phyloP scores from a whole-genome alignment of 2,797 vertebrate genomes.

The Euphonia xanthogaster region DNA sequence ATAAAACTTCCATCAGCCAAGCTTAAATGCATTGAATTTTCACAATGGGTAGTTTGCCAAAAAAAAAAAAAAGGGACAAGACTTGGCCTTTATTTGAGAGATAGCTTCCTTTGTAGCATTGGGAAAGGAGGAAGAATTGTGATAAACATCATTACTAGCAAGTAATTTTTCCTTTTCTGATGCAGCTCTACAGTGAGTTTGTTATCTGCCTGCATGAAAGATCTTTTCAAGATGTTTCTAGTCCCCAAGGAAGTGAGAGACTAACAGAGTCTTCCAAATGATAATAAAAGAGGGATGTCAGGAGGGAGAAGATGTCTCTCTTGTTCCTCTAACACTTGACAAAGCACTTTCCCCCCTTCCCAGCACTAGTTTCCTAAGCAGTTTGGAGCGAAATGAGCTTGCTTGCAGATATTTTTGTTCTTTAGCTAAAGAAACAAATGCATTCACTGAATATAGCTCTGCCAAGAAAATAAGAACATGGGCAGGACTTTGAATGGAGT shows the following conservation, averaged over 20 bases:
- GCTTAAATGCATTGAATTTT: background rate
- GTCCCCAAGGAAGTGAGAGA: conserved; percentile 59
- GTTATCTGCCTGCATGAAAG: conserved; percentile 68
- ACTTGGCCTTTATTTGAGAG: background rate
- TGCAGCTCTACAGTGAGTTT: conserved; percentile 49
- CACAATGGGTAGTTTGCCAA: background rate
- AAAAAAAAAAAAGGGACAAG: background rate
- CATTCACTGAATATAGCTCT: conserved; percentile 60
- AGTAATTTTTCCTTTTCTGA: conserved; percentile 59
- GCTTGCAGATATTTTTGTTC: conserved; percentile 62
- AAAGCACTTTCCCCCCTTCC: conserved; percentile 52
- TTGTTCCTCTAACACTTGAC: conserved; percentile 46
- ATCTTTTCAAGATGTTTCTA: conserved; percentile 68
- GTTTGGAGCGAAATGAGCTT: conserved; percentile 54
- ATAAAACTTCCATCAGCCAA: background rate
- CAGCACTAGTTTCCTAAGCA: conserved; percentile 7
- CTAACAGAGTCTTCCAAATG: conserved; percentile 63
- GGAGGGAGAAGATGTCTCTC: conserved; percentile 26
- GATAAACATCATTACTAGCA: conserved; percentile 59
- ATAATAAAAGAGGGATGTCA: conserved; percentile 42
- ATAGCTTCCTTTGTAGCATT: conserved; percentile 20
- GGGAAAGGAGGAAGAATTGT: conserved; percentile 19
- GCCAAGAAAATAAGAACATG: conserved; percentile 68
- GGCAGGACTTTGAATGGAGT: conserved; percentile 55
- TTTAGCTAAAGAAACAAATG: conserved; percentile 68